These are phyloP conservation scores for Kuschelorhynchus macadamiae DNA, from an alignment of 2,888 invertebrate species.

Conservation along the genomic window DNA sequence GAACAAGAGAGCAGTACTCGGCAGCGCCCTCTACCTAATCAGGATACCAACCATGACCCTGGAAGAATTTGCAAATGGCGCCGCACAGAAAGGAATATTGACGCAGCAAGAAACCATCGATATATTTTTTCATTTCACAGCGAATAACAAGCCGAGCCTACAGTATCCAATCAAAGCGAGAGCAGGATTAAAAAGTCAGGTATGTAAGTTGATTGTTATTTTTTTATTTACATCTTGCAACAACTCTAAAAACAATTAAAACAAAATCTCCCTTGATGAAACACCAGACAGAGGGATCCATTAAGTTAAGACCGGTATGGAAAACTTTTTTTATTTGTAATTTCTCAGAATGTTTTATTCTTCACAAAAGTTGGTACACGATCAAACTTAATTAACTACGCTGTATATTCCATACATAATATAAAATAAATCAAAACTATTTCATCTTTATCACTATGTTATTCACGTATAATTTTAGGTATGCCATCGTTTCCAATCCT, in stretches of 20 bases:
- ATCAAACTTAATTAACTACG: no score
- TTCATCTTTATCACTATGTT: no score
- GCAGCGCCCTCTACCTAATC: constrained; percentile 87
- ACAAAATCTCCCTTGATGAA: no score
- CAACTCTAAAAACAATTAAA: neutral
- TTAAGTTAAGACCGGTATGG: no score
- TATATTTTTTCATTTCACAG: constrained; percentile 95
- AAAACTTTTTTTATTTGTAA: no score
- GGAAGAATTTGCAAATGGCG: constrained; percentile 95
- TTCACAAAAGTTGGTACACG: no score
- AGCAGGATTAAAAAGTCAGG: constrained; percentile 90
- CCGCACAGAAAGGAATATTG: constrained; percentile 92
- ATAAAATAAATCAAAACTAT: no score
- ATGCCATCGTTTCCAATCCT: constrained; percentile 96
- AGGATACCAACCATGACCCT: constrained; percentile 95
- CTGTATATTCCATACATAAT: no score
- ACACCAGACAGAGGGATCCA: no score
- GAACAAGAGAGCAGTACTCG: constrained; percentile 83
- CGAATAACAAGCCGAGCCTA: constrained; percentile 86
- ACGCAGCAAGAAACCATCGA: constrained; percentile 95
- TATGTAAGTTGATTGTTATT: constrained; percentile 64
- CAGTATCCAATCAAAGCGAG: constrained; percentile 87
- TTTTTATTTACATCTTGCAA: neutral
- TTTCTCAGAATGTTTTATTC: no score
- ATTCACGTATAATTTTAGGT: constrained; percentile 78